Percentiles rank a stretch among this genome's conserved stretches.
Conservation (phyloP, 2,113 vertebrate genomes). For the Indicator indicator region DNA sequence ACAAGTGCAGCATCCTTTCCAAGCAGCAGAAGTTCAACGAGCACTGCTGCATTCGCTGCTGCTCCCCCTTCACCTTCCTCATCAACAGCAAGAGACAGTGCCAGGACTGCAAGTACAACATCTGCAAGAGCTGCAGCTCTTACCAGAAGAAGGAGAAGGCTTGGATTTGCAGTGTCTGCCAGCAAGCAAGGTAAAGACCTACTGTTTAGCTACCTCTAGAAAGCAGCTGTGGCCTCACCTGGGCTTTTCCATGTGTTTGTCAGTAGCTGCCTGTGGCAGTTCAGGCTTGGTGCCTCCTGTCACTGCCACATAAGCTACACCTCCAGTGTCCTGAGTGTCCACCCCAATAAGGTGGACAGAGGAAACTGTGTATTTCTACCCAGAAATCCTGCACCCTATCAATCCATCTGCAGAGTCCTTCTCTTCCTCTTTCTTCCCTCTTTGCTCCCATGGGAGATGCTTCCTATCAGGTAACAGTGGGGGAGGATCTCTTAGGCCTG, state of each 20-base stretch:
- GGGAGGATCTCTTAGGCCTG: too few species aligned
- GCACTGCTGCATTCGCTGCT: conserved; percentile 97
- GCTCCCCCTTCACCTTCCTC: conserved; percentile 93
- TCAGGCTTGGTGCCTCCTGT: too few species aligned
- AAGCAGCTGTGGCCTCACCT: not conserved
- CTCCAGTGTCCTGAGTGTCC: too few species aligned
- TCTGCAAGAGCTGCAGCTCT: conserved; percentile 93
- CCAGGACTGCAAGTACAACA: conserved; percentile 91
- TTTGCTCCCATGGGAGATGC: too few species aligned
- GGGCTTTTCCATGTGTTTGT: conserved; percentile 19
- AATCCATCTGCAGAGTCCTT: too few species aligned
- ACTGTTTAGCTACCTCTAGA: not conserved
- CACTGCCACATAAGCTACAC: too few species aligned
- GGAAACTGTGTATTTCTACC: too few species aligned
- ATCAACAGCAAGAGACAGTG: conserved; percentile 92
- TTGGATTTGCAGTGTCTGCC: conserved; percentile 92
- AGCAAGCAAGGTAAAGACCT: conserved; percentile 87
- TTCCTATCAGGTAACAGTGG: too few species aligned
- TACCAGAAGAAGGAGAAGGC: conserved; percentile 88
- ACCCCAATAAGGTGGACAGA: too few species aligned
- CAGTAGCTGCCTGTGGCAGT: not conserved
- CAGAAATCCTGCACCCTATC: too few species aligned
- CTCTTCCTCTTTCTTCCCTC: too few species aligned
- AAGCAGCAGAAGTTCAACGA: conserved; percentile 94
- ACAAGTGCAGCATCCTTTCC: conserved; percentile 92